A percentile compares a stretch with the other conserved stretches of the same genome.
Evolutionary conservation across 2,797 vertebrate genomes (phyloP).

Genomic region (Botia kubotai): DNA sequence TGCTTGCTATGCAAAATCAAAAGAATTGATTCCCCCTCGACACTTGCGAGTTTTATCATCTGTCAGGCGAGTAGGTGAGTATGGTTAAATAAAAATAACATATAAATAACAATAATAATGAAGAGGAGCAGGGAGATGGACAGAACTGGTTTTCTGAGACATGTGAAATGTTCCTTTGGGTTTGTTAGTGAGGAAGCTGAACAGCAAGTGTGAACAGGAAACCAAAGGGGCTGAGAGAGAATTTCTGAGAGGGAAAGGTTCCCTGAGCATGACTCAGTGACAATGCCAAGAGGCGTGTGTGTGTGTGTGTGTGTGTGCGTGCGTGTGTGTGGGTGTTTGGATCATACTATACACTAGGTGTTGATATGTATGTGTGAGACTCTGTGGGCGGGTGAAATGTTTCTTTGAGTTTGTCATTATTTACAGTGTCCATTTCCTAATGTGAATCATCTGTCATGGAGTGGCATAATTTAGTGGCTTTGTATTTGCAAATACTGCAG

Average conservation of each 20-base stretch:
- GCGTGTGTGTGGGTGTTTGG: conserved; percentile 62
- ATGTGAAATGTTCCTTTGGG: background rate
- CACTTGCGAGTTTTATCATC: background rate
- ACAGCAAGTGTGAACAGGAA: conserved; percentile 10
- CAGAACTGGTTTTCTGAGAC: background rate
- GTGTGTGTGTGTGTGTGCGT: no score
- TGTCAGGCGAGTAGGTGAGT: background rate
- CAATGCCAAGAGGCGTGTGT: conserved; percentile 45
- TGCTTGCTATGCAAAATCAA: background rate
- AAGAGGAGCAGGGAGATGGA: background rate
- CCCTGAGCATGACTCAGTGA: conserved; percentile 41
- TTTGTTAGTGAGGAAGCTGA: background rate
- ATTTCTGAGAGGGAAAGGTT: conserved; percentile 39
- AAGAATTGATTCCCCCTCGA: no score
- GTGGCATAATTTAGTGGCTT: background rate
- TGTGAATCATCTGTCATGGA: background rate
- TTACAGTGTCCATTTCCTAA: background rate
- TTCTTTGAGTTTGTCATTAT: background rate
- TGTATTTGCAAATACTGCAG: background rate
- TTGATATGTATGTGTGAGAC: conserved; percentile 42
- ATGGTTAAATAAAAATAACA: background rate
- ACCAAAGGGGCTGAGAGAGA: background rate
- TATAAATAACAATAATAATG: background rate
- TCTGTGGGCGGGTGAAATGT: conserved; percentile 16
- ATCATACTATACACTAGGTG: conserved; percentile 25